Conservation (phyloP, 2,888 invertebrate genomes). For the Mesodorylaimus sp. region DNA sequence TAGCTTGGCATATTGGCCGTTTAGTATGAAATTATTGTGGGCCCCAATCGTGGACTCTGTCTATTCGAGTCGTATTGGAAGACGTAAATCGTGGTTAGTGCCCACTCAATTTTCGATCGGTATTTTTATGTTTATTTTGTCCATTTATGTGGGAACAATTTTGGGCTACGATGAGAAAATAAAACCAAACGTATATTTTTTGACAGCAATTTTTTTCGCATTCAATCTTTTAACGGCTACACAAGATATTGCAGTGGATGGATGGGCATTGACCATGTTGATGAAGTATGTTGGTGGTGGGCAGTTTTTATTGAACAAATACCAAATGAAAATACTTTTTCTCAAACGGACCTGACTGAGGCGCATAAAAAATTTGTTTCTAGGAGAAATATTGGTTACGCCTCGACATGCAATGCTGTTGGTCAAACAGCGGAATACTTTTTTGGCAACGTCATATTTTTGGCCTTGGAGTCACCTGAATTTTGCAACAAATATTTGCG, state of each 20-base stretch:
- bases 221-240: conserved; percentile 93
- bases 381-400: conserved; percentile 83
- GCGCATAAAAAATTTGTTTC: no score
- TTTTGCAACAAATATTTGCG: conserved; percentile 87
- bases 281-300: conserved; percentile 46
- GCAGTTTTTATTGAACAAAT: no score
- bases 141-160: conserved; percentile 36
- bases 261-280: conserved; percentile 97
- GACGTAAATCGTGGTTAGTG: conserved; percentile 71
- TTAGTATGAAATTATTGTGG: conserved; percentile 81
- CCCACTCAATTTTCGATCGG: conserved; percentile 67
- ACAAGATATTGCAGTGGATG: conserved; percentile 97
- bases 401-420: conserved; percentile 93
- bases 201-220: conserved; percentile 69
- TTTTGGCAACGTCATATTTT: conserved; percentile 82
- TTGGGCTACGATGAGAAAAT: conserved; percentile 20
- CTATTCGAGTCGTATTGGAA: conserved; percentile 53
- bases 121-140: conserved; percentile 67
- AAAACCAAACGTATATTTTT: conserved; percentile 52
- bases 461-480: conserved; percentile 80
- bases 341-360: no score
- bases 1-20: conserved; percentile 37
- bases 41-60: conserved; percentile 91
- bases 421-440: conserved; percentile 96
- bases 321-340: no score